phyloP scores from a whole-genome alignment of 1,140 invertebrate genomes.

The Nylanderia fulva region DNA sequence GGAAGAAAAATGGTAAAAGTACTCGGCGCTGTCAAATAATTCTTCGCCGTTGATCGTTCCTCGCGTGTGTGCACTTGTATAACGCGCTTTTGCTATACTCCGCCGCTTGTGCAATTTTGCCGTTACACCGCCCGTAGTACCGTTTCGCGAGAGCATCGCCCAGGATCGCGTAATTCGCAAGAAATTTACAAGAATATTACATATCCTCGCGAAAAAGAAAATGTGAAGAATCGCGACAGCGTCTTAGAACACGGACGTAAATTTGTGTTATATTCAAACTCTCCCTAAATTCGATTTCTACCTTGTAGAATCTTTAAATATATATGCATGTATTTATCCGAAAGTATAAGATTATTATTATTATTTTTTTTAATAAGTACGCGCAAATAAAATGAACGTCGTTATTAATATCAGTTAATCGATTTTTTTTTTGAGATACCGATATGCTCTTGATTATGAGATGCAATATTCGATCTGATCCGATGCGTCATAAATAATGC shows the following conservation, averaged over 20 bases:
- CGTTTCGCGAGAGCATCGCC: conserved; percentile 41
- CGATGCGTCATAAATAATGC: conserved; percentile 9
- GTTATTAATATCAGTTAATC: conserved; percentile 14
- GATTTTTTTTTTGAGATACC: background rate
- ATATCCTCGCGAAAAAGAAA: conserved; percentile 37
- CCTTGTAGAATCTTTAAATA: background rate
- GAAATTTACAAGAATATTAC: conserved; percentile 38
- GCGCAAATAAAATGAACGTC: background rate
- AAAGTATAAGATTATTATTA: no score
- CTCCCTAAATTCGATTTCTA: no score
- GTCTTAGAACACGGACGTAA: background rate
- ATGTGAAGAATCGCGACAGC: background rate
- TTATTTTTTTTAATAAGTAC: no score
- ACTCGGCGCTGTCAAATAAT: conserved; percentile 60
- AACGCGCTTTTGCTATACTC: conserved; percentile 48
- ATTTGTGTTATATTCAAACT: conserved; percentile 8
- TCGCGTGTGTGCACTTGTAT: conserved; percentile 17
- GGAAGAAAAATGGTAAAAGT: conserved; percentile 25
- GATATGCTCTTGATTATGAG: background rate
- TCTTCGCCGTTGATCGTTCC: conserved; percentile 36
- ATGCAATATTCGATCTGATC: background rate
- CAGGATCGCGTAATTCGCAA: conserved; percentile 51
- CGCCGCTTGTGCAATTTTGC: conserved; percentile 55
- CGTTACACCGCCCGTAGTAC: conserved; percentile 52
- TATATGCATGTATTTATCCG: no score